Evolutionary conservation across 2,113 vertebrate genomes (phyloP).

Genomic region (Myiagra hebetior): DNA sequence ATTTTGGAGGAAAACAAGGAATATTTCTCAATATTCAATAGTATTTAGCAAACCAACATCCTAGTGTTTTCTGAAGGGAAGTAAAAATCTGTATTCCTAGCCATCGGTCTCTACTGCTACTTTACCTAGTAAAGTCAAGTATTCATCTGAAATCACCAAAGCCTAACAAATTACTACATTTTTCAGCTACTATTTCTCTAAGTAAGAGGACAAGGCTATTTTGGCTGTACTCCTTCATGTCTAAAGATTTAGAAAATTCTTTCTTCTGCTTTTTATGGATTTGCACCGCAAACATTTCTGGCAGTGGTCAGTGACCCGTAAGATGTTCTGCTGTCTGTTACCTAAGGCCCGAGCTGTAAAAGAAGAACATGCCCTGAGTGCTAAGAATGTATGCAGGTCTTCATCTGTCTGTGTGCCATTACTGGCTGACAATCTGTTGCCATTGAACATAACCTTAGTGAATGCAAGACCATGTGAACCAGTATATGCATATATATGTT

Average conservation of each 20-base stretch:
- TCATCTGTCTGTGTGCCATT: background rate
- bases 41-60: background rate
- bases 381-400: background rate
- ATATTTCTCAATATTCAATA: background rate
- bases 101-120: background rate
- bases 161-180: background rate
- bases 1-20: background rate
- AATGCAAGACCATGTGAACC: background rate
- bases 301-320: background rate
- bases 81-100: background rate
- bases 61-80: background rate
- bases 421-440: background rate
- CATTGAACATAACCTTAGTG: background rate
- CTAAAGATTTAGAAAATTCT: background rate
- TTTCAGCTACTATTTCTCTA: background rate
- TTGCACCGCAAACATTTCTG: background rate
- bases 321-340: background rate
- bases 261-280: background rate
- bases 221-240: background rate
- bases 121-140: background rate
- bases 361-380: background rate
- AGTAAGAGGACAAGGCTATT: background rate
- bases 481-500: too few species aligned
- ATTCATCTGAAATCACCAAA: background rate
- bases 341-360: background rate